Conservation (phyloP, 2,113 vertebrate species). For the Pseudorasbora parva region DNA sequence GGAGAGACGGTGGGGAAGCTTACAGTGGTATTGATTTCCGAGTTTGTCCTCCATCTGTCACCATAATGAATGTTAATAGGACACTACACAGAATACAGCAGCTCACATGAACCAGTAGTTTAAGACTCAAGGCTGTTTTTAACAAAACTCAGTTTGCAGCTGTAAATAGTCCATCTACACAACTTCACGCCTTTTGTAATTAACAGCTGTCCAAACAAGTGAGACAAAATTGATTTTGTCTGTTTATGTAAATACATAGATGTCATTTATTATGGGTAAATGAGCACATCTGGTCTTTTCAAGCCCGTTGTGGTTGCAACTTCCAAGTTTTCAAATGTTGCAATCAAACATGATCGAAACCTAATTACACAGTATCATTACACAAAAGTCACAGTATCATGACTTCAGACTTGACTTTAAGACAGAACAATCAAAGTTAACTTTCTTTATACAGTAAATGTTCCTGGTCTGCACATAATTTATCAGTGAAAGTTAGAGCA, state of each 20-base stretch:
- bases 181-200: background rate
- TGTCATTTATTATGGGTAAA: slow-evolving; percentile 44
- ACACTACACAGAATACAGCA: slow-evolving; percentile 5
- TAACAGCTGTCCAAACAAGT: slow-evolving; percentile 24
- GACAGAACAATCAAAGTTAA: background rate
- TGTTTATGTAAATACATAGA: slow-evolving; percentile 48
- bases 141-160: background rate
- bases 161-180: background rate
- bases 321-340: slow-evolving; percentile 33
- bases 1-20: slow-evolving; percentile 9
- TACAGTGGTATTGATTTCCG: slow-evolving; percentile 19
- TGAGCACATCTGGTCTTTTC: slow-evolving; percentile 43
- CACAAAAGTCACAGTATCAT: background rate
- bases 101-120: background rate
- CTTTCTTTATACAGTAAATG: background rate
- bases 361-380: slow-evolving; percentile 36
- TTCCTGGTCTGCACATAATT: background rate
- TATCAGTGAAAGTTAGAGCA: background rate
- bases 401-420: background rate
- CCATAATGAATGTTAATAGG: slow-evolving; percentile 33
- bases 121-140: background rate
- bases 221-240: slow-evolving; percentile 44
- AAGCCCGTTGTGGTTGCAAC: slow-evolving; percentile 42
- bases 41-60: slow-evolving; percentile 21
- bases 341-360: slow-evolving; percentile 45